Base-by-base conservation (phyloP, 1,140 invertebrate genomes). In the Hypsibius dujardini region DNA sequence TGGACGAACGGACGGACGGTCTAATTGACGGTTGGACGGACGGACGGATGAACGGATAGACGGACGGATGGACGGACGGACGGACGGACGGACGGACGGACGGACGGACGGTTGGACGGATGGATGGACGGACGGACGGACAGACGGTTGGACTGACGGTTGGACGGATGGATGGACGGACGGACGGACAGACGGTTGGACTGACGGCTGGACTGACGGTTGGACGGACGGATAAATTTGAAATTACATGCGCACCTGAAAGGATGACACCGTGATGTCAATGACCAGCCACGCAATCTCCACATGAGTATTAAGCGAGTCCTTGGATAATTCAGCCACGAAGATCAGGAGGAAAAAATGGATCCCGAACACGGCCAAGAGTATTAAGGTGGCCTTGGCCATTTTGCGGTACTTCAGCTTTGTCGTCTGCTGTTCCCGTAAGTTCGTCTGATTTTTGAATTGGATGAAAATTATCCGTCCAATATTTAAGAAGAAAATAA, bases 401-500 rank as follows among this genome's bases (percentile, higher is more conserved):
- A 67, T 15, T 67, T 45, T 12, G 12, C 62, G 62, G 42, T 67
- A 67, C 62, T 67, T 67, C 3, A 67, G 12, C 12, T 45, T 7
- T 56, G 7, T n/a, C 7, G 50, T 12, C 50, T 67, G 12, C 12
- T 67, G 12, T 45, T 67, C 62, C 62, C 12, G 7, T 12, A 67
- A 42, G 12, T 12, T 42, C 42, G 62, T 42, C 45, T 42, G 12
- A 3, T 7, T 12, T 3, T 45, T 12, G 42, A 67, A 67, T 42
- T 67, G 12, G 3, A 15, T 67, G 62, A 87, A 82, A 2, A 90
- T 81, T 14, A 89, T 85, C 59, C 87, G 79, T 1, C 87, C 84
- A 67, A 89, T 88, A 76, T 87, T 88, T 59, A 89, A 78, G 77
- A 90, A 89, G 70, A 90, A 84, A 50, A 85, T 77, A 71, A 89